Conservation (phyloP, 2,888 invertebrate genomes). For the Nowickia ferox region DNA sequence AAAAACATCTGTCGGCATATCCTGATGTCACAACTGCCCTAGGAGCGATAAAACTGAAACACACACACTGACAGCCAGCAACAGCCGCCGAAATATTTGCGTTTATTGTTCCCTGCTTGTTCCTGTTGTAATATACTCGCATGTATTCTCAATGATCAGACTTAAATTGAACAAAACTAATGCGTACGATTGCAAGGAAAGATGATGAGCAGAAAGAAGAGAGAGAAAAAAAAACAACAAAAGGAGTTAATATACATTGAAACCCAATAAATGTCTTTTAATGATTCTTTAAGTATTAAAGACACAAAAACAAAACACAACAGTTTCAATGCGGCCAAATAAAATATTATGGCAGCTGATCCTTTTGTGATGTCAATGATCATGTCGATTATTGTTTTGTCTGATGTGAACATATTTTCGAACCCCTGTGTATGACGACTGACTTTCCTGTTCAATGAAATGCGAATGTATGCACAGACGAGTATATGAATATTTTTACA, state of each 20-base stretch:
- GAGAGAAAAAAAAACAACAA: slow-evolving; percentile 19
- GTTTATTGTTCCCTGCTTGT: slow-evolving; percentile 32
- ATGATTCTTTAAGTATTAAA: slow-evolving; percentile 38
- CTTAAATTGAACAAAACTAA: slow-evolving; percentile 19
- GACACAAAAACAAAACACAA: slow-evolving; percentile 5
- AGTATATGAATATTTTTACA: slow-evolving; percentile 47
- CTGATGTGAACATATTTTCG: background rate
- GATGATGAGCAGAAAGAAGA: slow-evolving; percentile 1
- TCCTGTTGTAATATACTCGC: slow-evolving; percentile 41
- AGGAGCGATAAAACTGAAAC: slow-evolving; percentile 21
- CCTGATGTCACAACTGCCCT: slow-evolving; percentile 68
- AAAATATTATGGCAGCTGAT: slow-evolving; percentile 71
- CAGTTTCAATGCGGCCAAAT: slow-evolving; percentile 63
- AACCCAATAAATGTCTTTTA: slow-evolving; percentile 63
- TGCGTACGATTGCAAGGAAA: background rate
- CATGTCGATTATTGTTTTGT: slow-evolving; percentile 62
- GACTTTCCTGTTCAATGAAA: background rate
- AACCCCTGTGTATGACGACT: background rate
- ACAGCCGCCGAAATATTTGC: slow-evolving; percentile 29
- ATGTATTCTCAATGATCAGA: slow-evolving; percentile 51
- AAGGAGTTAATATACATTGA: slow-evolving; percentile 31
- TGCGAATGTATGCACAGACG: too few relatives aligned
- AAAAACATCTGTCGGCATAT: slow-evolving; percentile 66
- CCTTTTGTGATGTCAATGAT: slow-evolving; percentile 61
- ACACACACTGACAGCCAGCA: slow-evolving; percentile 12